Evolutionary conservation across 2,113 vertebrate species (phyloP).

Genomic region (Daboia siamensis): DNA sequence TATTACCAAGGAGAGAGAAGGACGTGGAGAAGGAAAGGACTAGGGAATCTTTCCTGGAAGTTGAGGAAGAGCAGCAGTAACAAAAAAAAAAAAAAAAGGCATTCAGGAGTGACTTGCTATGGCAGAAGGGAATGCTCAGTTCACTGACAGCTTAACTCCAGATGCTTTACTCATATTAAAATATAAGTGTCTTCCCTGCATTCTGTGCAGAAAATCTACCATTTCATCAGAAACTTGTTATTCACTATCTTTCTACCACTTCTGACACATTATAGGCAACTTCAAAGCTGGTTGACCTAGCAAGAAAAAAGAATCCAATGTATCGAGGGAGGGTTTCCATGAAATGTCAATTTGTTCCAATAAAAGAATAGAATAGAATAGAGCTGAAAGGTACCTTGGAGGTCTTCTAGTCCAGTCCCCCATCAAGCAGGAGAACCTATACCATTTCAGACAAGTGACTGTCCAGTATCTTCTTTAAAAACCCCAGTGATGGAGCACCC

Average conservation of each 20-base stretch:
- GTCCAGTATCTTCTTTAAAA: too few relatives aligned
- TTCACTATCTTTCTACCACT: rapidly evolving
- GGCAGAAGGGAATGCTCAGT: constrained; percentile 58
- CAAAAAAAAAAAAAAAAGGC: constrained; percentile 44
- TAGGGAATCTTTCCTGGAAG: constrained; percentile 42
- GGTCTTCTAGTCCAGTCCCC: too few relatives aligned
- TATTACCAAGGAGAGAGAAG: constrained; percentile 67
- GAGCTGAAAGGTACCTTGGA: too few relatives aligned
- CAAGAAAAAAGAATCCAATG: neutral
- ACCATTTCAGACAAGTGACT: too few relatives aligned
- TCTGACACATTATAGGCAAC: neutral
- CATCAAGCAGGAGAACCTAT: too few relatives aligned
- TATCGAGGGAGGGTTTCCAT: neutral
- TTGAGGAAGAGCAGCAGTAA: constrained; percentile 54
- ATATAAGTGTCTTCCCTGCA: constrained; percentile 48
- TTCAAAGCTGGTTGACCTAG: neutral
- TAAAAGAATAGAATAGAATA: neutral
- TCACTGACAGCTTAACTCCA: constrained; percentile 59
- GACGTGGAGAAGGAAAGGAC: constrained; percentile 9
- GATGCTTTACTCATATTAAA: constrained; percentile 59
- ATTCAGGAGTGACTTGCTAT: constrained; percentile 58
- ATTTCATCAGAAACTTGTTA: neutral
- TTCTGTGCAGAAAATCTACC: constrained; percentile 16
- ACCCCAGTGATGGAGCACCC: too few relatives aligned
- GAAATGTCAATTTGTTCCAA: neutral